These are phyloP conservation scores for Pogonus chalceus DNA, from an alignment of 1,140 invertebrate species.

Conservation along the genomic window DNA sequence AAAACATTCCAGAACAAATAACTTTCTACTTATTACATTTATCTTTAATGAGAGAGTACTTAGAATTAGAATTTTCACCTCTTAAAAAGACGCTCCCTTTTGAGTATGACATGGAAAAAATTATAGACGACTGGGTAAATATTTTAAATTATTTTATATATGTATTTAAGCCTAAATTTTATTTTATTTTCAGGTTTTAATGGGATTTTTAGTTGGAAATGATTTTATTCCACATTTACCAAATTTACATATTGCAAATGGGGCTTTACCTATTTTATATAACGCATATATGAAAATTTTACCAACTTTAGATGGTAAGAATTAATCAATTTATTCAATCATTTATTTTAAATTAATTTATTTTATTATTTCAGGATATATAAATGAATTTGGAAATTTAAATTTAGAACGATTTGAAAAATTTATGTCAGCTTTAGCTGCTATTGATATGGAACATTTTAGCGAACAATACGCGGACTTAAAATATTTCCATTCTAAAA, in stretches of 20 bases:
- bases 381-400: slow-evolving; percentile 81
- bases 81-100: slow-evolving; percentile 63
- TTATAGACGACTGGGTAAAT: slow-evolving; percentile 57
- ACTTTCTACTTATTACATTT: slow-evolving; percentile 90
- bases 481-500: slow-evolving; percentile 75
- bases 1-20: slow-evolving; percentile 70
- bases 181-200: slow-evolving; percentile 59
- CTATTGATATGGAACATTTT: slow-evolving; percentile 78
- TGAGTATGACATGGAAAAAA: slow-evolving; percentile 70
- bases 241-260: slow-evolving; percentile 84
- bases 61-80: slow-evolving; percentile 80
- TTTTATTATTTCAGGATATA: slow-evolving; percentile 57
- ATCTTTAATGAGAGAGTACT: slow-evolving; percentile 83
- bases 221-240: slow-evolving; percentile 95
- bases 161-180: background rate
- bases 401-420: slow-evolving; percentile 78
- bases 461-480: slow-evolving; percentile 75
- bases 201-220: slow-evolving; percentile 94
- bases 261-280: slow-evolving; percentile 79
- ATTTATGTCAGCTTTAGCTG: slow-evolving; percentile 67
- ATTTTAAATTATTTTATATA: background rate
- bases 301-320: slow-evolving; percentile 71
- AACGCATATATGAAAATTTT: slow-evolving; percentile 79
- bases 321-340: slow-evolving; percentile 8
- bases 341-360: slow-evolving; percentile 8